These are phyloP conservation scores for Aquatica leii DNA, from an alignment of 2,888 invertebrate species.

Conservation along the genomic window DNA sequence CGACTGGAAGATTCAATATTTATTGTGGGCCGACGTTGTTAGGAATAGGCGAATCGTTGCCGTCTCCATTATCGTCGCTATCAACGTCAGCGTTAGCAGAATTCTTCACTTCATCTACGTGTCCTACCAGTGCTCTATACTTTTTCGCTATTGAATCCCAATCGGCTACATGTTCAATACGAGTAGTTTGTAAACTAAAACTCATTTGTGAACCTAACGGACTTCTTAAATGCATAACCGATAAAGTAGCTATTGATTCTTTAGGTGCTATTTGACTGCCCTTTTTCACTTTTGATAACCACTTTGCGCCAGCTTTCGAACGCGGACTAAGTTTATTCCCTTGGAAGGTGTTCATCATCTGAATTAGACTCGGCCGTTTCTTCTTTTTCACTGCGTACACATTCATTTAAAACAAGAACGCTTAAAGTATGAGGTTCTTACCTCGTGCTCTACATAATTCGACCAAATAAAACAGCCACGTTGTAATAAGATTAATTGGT, in stretches of 20 bases:
- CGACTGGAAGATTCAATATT: background rate
- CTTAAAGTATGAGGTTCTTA: slow-evolving; percentile 42
- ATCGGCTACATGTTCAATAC: slow-evolving; percentile 89
- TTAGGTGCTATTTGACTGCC: slow-evolving; percentile 80
- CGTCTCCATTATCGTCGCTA: slow-evolving; percentile 53
- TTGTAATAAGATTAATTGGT: slow-evolving; percentile 95
- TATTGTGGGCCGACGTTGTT: slow-evolving; percentile 42
- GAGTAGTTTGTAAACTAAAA: slow-evolving; percentile 76
- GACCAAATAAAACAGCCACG: slow-evolving; percentile 88
- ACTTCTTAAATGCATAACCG: slow-evolving; percentile 83
- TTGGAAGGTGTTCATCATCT: slow-evolving; percentile 80
- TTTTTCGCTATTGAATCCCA: slow-evolving; percentile 92
- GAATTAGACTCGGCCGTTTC: slow-evolving; percentile 83
- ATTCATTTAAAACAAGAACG: slow-evolving; percentile 3
- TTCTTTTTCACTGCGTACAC: slow-evolving; percentile 48
- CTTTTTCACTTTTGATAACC: slow-evolving; percentile 88
- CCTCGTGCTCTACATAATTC: slow-evolving; percentile 73
- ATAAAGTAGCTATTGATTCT: slow-evolving; percentile 79
- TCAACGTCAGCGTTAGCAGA: slow-evolving; percentile 53
- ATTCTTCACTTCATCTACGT: slow-evolving; percentile 65
- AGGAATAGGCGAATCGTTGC: slow-evolving; percentile 39
- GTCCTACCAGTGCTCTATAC: slow-evolving; percentile 79
- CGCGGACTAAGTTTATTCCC: slow-evolving; percentile 77
- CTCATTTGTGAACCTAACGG: slow-evolving; percentile 86
- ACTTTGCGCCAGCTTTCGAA: slow-evolving; percentile 87